Evolutionary conservation across 2,113 vertebrate species (phyloP), one percentile per base, ranked within the genome.

Genomic region (Mixornis gularis): DNA sequence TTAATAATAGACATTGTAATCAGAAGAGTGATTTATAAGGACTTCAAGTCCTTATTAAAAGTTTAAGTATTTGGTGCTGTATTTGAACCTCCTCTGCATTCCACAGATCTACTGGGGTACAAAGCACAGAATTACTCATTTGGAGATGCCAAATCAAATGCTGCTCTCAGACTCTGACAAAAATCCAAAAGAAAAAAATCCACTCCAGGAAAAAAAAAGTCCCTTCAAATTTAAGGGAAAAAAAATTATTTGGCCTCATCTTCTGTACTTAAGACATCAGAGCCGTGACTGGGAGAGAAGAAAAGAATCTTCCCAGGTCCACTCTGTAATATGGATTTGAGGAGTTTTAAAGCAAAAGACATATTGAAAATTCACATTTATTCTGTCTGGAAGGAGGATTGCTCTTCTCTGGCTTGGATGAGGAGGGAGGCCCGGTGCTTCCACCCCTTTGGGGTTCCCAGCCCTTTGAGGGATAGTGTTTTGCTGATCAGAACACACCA

Each of bases 401-500:
- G 60, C 65, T 83, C 69, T 58, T 92, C 65, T 84, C 2, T 6
- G 43, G 17, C 34, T 78, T 84, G 38, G 36, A 24, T 51, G 56
- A 21, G 51, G 15, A 84, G 72, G 36, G 30, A 88, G 16, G 55
- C 10, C 20, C 30, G 0, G 0, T 13, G 18, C 21, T 63, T 55
- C 52, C 0, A 0, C 22, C 34, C 14, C 55, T 55, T 41, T 12
- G 51, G 20, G 6, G 20, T 22, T 92, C 38, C 72, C 83, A 88
- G 60, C 36, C 46, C 72, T 62, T 3, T 73, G 83, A 49, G 56
- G 0, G 6, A 24, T 2, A 3, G 3, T 10, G 59, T 79, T 69
- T 43, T 30, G 16, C 29, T 24, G 3, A 49, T 34, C 27, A 56
- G 38, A 53, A 32, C 26, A 30, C 2, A 0, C 12, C 0, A 1